Percentiles rank a stretch among this genome's conserved stretches.
Conservation (phyloP, 2,113 vertebrate genomes). For the Ailurus styani region DNA sequence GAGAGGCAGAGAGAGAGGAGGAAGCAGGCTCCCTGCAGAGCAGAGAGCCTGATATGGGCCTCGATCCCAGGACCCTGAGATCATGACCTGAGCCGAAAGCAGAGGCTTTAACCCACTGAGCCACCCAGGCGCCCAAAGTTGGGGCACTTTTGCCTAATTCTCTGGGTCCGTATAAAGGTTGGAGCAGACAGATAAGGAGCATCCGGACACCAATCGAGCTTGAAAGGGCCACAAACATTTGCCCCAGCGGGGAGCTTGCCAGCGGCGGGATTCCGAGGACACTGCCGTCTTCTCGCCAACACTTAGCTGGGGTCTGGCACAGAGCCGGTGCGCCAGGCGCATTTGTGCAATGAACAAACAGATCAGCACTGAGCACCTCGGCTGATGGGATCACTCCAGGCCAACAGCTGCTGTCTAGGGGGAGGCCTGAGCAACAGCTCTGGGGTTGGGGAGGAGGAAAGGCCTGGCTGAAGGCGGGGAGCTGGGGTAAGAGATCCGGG, state of each 20-base stretch:
- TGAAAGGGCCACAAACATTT: neutral
- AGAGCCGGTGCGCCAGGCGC: rapidly evolving
- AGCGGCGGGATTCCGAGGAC: neutral
- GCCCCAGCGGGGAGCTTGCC: neutral
- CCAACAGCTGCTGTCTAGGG: neutral
- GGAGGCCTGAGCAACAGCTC: neutral
- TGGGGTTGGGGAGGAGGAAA: neutral
- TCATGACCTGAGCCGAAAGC: no score
- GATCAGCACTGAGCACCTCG: neutral
- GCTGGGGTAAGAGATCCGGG: neutral
- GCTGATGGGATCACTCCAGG: neutral
- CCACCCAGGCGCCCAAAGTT: no score
- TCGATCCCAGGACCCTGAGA: no score
- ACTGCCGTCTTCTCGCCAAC: neutral
- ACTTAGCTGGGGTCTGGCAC: neutral
- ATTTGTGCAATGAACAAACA: neutral
- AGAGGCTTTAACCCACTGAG: no score
- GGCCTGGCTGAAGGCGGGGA: neutral
- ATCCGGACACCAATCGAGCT: rapidly evolving
- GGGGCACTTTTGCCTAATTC: neutral
- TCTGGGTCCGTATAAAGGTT: no score
- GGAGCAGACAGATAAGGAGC: neutral
- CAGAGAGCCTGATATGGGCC: no score
- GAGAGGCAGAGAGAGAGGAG: no score
- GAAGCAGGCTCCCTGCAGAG: no score